Base-by-base conservation (phyloP, 2,797 vertebrate genomes). In the Botia kubotai region DNA sequence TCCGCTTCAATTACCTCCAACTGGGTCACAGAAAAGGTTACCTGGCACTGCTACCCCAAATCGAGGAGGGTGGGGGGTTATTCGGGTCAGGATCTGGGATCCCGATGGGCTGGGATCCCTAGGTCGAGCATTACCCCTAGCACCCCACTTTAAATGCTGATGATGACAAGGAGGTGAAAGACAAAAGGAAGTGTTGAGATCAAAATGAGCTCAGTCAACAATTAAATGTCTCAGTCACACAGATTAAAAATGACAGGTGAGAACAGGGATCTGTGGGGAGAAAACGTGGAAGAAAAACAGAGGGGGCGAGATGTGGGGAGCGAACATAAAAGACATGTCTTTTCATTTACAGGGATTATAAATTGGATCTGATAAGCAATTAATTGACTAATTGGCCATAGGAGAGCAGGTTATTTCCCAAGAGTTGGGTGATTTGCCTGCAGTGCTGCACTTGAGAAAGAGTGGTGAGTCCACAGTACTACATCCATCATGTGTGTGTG, bases 331-430 rank as follows among this genome's bases (percentile, higher is more conserved):
- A 89, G 80, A 89, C 86, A 87, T 84, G 90, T 88, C 91, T 90
- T 89, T 90, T 92, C 91, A 88, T 93, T 92, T 91, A 90, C 88
- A 85, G 82, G 86, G 86, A 90, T 89, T 87, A 87, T 83, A 94
- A 93, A 95, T 93, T 91, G 90, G 89, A 93, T 93, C 91, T 93
- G 93, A 94, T 93, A 91, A 91, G 91, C 91, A 93, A 95, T 94
- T 94, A 93, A 94, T 94, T 89, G 92, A 87, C 90, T 93, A 94
- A 94, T 94, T 94, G 93, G 91, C 90, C 92, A 72, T 88, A 85
- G 89, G 92, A 93, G 92, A 90, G 89, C 87, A 87, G 90, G 87
- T 91, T 90, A 88, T 90, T 90, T 92, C 91, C 90, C 89, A 58
- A 81, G 89, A 91, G 92, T 72, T 81, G 77, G 72, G 65, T 84